Evolutionary conservation across 2,797 vertebrate species (phyloP), one percentile per base, ranked within the genome.

Genomic region (Coendou prehensilis): DNA sequence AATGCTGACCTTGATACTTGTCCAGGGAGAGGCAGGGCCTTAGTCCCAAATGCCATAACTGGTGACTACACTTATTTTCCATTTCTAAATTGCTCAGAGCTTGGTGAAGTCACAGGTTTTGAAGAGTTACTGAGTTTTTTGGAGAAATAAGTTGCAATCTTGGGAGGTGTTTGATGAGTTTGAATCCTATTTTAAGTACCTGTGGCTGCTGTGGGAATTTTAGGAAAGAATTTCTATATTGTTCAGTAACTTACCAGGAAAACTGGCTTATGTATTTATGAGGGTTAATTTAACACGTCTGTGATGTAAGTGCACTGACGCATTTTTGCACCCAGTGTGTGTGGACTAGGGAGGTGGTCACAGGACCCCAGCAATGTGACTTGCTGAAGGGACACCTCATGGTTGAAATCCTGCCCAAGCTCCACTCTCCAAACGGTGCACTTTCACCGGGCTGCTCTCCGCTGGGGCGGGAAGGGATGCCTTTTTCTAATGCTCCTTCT

Each of bases 51-150:
- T 30, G 18, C 13, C 26, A 8, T 13, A 75, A 11, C 57, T 59
- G 75, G 69, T 87, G 20, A 13, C 69, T 75, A 71, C 15, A 6
- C 56, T 89, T 37, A 57, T 91, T 95, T 96, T 95, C 87, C 79
- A 71, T 71, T 86, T 97, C 69, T 91, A 79, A 91, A 47, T 50
- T 85, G 61, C 69, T 52, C 50, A 76, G 73, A 91, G 67, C 54
- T 94, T 54, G 28, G 50, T 94, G 85, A 91, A 92, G 80, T 93
- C 87, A 94, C 50, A 90, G 67, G 59, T 57, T 95, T 88, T 90
- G 56, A 88, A 94, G 73, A 78, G 30, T 50, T 79, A n/a, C 52
- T 52, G 63, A 85, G 50, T 59, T 94, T 76, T 88, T 93, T 63
- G 56, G 67, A 87, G 92, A 78, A 96, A 91, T 75, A 86, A 80